A percentile compares a stretch with the other conserved stretches of the same genome.
Evolutionary conservation across 2,797 vertebrate species (phyloP).

Genomic region (Hoplostethus atlanticus): DNA sequence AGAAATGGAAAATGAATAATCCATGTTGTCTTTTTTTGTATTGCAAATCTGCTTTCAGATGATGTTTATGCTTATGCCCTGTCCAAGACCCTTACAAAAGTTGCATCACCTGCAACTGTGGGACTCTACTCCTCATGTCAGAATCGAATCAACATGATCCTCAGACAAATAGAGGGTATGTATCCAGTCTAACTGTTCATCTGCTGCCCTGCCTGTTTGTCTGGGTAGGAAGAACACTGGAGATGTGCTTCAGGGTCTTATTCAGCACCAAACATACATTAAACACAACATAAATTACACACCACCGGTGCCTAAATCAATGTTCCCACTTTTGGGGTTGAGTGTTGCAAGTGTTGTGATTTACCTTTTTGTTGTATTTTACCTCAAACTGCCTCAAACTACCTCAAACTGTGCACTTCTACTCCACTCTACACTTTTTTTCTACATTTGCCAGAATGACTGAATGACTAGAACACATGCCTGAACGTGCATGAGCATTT

Average conservation of each 20-base stretch:
- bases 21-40: background rate
- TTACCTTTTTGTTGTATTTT: too few species aligned
- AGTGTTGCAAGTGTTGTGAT: background rate
- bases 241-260: too few species aligned
- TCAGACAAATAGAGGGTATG: constrained; percentile 78
- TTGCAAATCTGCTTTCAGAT: constrained; percentile 73
- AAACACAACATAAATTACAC: background rate
- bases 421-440: too few species aligned
- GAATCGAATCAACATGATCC: constrained; percentile 84
- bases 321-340: background rate
- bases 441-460: too few species aligned
- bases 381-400: too few species aligned
- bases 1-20: background rate
- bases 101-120: constrained; percentile 89
- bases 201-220: background rate
- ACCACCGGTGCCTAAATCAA: background rate
- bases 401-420: too few species aligned
- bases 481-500: too few species aligned
- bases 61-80: constrained; percentile 89
- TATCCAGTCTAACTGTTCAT: background rate
- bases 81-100: constrained; percentile 88
- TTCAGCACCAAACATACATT: background rate
- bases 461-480: too few species aligned
- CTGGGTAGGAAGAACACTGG: background rate
- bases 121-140: constrained; percentile 92